Percentiles rank a stretch among this genome's conserved stretches.
Evolutionary conservation across 2,797 vertebrate species (phyloP).

Genomic region (Sebastes kiyomatsui): DNA sequence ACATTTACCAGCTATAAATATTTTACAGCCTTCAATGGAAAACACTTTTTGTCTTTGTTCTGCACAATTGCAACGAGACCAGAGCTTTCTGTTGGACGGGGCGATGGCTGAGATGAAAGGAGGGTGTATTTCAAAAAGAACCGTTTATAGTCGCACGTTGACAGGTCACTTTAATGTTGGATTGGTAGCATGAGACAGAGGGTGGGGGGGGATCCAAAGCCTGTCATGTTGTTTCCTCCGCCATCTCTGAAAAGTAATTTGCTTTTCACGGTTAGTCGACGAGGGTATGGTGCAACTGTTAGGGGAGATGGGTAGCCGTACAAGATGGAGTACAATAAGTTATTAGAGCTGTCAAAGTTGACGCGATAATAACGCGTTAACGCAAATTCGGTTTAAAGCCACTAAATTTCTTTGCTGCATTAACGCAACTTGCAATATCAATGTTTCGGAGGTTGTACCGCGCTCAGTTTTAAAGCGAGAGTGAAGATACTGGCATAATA

Average conservation of each 20-base stretch:
- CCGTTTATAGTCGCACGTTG: background rate
- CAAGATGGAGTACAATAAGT: background rate
- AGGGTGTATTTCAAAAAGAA: background rate
- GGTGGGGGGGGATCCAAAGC: background rate
- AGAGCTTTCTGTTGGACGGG: background rate
- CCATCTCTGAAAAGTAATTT: slow-evolving; percentile 12
- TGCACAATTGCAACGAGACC: slow-evolving; percentile 20
- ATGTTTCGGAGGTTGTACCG: no score
- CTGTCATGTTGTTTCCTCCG: background rate
- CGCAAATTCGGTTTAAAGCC: no score
- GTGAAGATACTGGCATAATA: no score
- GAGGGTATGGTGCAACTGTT: background rate
- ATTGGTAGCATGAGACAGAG: background rate
- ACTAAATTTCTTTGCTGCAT: no score
- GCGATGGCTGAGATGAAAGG: background rate
- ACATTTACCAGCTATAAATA: slow-evolving; percentile 51
- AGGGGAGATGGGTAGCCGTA: slow-evolving; percentile 8
- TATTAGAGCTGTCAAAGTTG: no score
- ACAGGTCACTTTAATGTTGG: slow-evolving; percentile 2
- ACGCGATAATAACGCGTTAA: no score
- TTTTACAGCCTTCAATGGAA: slow-evolving; percentile 43
- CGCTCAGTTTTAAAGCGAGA: no score
- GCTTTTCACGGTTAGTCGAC: background rate
- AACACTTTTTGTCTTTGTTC: slow-evolving; percentile 41
- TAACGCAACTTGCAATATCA: no score